Evolutionary conservation across 2,888 invertebrate genomes (phyloP).

Genomic region (Blera fallax): DNA sequence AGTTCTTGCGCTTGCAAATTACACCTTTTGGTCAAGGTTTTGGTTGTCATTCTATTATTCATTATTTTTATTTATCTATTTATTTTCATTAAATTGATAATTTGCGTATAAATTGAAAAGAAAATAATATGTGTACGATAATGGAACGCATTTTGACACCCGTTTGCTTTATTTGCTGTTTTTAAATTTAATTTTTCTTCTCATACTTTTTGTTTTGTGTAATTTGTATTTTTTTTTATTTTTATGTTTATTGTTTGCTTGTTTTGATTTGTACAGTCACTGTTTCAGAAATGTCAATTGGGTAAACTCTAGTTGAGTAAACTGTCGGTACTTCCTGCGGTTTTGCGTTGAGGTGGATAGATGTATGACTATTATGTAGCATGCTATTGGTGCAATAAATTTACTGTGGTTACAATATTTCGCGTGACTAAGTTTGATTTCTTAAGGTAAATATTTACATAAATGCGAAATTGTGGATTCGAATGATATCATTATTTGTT

Average conservation of each 20-base stretch:
- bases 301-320: neutral
- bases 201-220: neutral
- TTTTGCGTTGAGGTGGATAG: neutral
- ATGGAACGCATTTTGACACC: conserved; percentile 28
- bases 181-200: neutral
- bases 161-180: neutral
- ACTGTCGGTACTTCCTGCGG: neutral
- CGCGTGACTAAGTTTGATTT: neutral
- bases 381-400: neutral
- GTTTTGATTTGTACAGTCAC: neutral
- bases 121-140: neutral
- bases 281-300: neutral
- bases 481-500: neutral
- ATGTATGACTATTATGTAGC: neutral
- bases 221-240: neutral
- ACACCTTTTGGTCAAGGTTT: neutral
- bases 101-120: conserved; percentile 19
- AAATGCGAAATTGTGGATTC: neutral
- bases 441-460: neutral
- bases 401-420: neutral
- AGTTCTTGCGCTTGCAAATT: neutral
- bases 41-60: neutral
- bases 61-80: too few relatives aligned
- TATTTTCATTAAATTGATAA: neutral
- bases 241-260: neutral